These are phyloP conservation scores for Ptyas mucosa DNA, from an alignment of 2,113 vertebrate species.

Conservation along the genomic window DNA sequence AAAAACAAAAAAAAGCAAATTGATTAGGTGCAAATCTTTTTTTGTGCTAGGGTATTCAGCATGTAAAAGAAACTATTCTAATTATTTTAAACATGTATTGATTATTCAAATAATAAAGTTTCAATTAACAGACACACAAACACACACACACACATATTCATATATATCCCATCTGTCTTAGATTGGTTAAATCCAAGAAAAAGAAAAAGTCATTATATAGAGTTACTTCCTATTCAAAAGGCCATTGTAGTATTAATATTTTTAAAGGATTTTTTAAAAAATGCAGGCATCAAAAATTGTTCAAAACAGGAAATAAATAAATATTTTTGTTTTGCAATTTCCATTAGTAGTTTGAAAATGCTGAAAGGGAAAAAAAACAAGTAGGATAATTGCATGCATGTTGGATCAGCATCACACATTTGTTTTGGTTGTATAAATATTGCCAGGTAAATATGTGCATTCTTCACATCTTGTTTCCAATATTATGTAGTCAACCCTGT, in stretches of 20 bases:
- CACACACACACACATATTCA: background rate
- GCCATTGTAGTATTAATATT: background rate
- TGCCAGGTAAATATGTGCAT: background rate
- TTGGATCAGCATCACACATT: background rate
- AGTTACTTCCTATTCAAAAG: background rate
- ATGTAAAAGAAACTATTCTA: slow-evolving; percentile 23
- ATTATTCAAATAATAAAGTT: background rate
- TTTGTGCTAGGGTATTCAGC: background rate
- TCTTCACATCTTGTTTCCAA: background rate
- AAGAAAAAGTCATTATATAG: slow-evolving; percentile 44
- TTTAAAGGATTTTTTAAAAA: slow-evolving; percentile 45
- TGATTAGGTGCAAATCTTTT: background rate
- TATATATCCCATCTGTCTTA: slow-evolving; percentile 18
- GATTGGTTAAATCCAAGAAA: slow-evolving; percentile 43
- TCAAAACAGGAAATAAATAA: slow-evolving; percentile 26
- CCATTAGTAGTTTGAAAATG: slow-evolving; percentile 19
- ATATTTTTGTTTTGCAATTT: slow-evolving; percentile 18
- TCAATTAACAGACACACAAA: background rate
- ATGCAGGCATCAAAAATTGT: background rate
- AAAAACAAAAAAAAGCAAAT: slow-evolving; percentile 4
- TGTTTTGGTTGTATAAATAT: background rate
- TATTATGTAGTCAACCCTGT: background rate
- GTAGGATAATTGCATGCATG: background rate
- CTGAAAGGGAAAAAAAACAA: background rate
- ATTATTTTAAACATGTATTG: background rate